phyloP scores from a whole-genome alignment of 2,797 vertebrate genomes.

The Hylomyscus alleni region DNA sequence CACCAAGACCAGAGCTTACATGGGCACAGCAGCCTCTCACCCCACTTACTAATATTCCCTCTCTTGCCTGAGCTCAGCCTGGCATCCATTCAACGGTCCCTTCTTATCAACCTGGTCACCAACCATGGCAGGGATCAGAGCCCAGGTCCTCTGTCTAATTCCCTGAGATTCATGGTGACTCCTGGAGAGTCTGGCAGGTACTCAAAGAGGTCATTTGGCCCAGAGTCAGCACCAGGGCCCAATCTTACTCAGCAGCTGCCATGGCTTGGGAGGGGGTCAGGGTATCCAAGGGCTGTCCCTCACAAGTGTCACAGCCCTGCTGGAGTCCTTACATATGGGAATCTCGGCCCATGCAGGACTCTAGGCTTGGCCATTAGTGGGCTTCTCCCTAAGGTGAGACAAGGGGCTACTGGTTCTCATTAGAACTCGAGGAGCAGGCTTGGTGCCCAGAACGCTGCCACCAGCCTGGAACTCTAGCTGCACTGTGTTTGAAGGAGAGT shows the following conservation, averaged over 20 bases:
- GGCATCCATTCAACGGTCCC: neutral
- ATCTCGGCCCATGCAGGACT: too few relatives aligned
- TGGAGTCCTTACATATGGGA: neutral
- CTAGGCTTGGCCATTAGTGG: neutral
- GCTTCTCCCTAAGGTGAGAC: neutral
- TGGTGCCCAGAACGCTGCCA: neutral
- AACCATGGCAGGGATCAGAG: rapidly evolving
- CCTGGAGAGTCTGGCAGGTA: neutral
- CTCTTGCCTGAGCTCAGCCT: neutral
- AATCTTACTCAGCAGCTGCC: neutral
- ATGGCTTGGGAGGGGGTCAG: neutral
- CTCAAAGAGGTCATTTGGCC: slow-evolving; percentile 19
- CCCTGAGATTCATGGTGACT: slow-evolving; percentile 22
- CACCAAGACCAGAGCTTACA: neutral
- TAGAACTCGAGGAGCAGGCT: neutral
- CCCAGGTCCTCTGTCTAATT: neutral
- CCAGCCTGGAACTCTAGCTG: neutral
- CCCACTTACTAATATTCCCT: neutral
- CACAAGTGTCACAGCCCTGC: rapidly evolving
- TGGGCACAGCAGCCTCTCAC: neutral
- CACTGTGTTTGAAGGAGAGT: rapidly evolving
- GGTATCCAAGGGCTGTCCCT: neutral
- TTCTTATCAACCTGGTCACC: slow-evolving; percentile 65
- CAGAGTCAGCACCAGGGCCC: neutral
- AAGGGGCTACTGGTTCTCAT: neutral